Percentiles rank a stretch among this genome's conserved stretches.
These are phyloP conservation scores for Apteryx mantelli DNA, from an alignment of 2,113 vertebrate species.

Conservation along the genomic window DNA sequence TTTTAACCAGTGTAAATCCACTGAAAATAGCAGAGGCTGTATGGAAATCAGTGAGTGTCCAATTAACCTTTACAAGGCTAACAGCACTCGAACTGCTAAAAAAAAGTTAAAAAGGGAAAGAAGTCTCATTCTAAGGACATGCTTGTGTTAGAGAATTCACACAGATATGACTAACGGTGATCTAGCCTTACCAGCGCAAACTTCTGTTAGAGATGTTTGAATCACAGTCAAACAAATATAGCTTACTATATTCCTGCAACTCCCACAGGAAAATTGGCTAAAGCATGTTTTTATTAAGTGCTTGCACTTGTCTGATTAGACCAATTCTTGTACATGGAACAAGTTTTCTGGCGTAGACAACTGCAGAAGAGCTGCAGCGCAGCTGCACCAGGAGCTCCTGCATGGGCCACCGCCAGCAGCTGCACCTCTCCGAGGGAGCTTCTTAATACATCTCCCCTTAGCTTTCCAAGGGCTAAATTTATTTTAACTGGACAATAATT, in stretches of 20 bases:
- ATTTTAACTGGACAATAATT: background rate
- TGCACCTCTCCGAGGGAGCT: rapidly evolving
- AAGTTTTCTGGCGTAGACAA: background rate
- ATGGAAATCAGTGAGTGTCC: background rate
- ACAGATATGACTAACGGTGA: background rate
- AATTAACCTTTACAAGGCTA: background rate
- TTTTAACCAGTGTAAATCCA: background rate
- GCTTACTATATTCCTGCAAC: rapidly evolving
- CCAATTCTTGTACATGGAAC: rapidly evolving
- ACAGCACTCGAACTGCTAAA: background rate
- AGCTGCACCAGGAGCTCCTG: too few species aligned
- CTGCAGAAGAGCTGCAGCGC: rapidly evolving
- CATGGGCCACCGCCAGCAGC: too few species aligned
- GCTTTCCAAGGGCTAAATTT: rapidly evolving
- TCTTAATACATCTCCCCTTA: background rate
- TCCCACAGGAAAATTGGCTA: background rate
- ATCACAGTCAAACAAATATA: background rate
- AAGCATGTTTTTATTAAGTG: rapidly evolving
- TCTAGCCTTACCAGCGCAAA: rapidly evolving
- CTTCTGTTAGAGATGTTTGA: too few species aligned
- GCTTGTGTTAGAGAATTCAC: rapidly evolving
- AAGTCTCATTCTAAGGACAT: rapidly evolving
- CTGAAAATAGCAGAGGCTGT: rapidly evolving
- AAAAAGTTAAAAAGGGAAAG: background rate
- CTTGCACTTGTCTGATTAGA: background rate